phyloP scores from a whole-genome alignment of 1,140 invertebrate species.

The Sarcophaga peregrina region DNA sequence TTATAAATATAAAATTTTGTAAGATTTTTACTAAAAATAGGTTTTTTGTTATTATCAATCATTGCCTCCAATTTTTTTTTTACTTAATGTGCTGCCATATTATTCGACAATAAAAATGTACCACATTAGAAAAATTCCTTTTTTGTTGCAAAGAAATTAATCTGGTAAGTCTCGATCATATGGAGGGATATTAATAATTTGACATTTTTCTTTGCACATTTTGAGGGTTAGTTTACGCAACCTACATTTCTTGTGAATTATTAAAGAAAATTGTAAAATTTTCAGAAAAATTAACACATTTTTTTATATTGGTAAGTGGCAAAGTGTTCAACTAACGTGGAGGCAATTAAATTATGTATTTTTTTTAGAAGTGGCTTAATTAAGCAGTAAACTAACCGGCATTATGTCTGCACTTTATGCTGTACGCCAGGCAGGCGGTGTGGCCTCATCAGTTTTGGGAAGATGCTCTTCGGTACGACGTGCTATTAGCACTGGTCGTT shows the following conservation, averaged over 20 bases:
- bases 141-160: neutral
- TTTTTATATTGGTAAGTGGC: constrained; percentile 31
- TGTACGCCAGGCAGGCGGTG: constrained; percentile 39
- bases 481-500: constrained; percentile 37
- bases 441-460: constrained; percentile 30
- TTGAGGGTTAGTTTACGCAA: constrained; percentile 50
- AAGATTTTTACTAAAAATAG: neutral
- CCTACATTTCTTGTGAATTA: constrained; percentile 25
- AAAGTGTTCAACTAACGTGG: neutral
- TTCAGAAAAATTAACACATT: neutral
- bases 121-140: constrained; percentile 18
- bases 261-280: constrained; percentile 29
- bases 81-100: neutral
- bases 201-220: constrained; percentile 43
- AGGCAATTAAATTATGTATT: neutral
- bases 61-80: constrained; percentile 35
- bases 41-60: constrained; percentile 10
- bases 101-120: neutral
- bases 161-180: constrained; percentile 6
- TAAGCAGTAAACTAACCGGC: neutral
- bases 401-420: constrained; percentile 47
- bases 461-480: constrained; percentile 31
- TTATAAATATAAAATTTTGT: neutral
- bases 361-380: neutral
- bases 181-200: constrained; percentile 36